A percentile compares a stretch with the other conserved stretches of the same genome.
phyloP scores from a whole-genome alignment of 2,888 invertebrate genomes.

The Atethmia centrago region DNA sequence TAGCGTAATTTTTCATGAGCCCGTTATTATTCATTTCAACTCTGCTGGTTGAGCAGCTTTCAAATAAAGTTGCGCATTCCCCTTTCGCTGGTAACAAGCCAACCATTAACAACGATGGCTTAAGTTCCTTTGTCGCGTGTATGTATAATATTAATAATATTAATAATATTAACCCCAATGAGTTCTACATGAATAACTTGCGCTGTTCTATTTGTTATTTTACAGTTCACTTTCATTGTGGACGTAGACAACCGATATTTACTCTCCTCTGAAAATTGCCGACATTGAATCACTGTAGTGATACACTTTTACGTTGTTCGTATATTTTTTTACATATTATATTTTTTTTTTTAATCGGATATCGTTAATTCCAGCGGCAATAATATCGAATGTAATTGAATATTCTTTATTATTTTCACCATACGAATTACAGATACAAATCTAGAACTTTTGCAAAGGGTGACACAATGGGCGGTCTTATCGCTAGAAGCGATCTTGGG shows the following conservation, averaged over 20 bases:
- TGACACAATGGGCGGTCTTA: no score
- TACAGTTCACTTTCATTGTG: not conserved
- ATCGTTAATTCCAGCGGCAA: not conserved
- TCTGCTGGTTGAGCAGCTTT: not conserved
- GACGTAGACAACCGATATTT: not conserved
- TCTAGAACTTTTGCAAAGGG: no score
- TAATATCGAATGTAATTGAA: not conserved
- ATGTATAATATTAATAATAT: not conserved
- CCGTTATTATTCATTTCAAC: not conserved
- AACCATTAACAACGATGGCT: not conserved
- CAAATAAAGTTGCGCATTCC: not conserved
- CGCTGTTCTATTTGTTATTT: not conserved
- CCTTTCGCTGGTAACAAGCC: not conserved
- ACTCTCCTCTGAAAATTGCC: not conserved
- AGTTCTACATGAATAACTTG: not conserved
- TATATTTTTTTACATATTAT: not conserved
- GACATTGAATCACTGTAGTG: no score
- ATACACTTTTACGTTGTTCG: not conserved
- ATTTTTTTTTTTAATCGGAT: not conserved
- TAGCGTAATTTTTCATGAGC: not conserved
- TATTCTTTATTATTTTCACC: no score
- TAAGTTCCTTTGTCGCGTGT: not conserved
- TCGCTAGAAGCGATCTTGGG: no score
- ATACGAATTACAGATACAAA: no score
- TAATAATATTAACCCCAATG: not conserved